Conservation (phyloP, 2,113 vertebrate genomes). For the Periophthalmus modestus region DNA sequence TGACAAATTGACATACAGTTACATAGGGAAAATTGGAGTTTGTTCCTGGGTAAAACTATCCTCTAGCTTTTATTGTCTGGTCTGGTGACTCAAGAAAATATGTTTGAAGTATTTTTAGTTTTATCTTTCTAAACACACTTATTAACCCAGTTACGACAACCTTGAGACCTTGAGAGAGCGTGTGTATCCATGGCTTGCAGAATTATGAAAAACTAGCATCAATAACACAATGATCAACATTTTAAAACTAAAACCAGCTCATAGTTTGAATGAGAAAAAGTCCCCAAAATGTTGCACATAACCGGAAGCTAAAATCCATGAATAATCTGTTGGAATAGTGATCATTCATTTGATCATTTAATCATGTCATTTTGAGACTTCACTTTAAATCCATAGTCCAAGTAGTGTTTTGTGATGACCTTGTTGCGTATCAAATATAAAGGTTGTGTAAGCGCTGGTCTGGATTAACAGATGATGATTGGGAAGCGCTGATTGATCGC, state of each 20-base stretch:
- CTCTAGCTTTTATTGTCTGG: neutral
- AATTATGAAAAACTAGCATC: too few relatives aligned
- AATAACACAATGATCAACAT: too few relatives aligned
- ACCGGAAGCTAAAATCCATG: too few relatives aligned
- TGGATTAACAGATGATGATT: conserved; percentile 55
- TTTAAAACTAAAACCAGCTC: too few relatives aligned
- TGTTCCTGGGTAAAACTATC: neutral
- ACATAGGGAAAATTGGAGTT: too few relatives aligned
- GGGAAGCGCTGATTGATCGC: conserved; percentile 60
- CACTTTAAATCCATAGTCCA: neutral
- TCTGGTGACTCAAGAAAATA: too few relatives aligned
- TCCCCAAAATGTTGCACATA: too few relatives aligned
- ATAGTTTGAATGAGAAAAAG: too few relatives aligned
- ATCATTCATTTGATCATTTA: neutral
- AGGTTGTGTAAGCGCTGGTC: conserved; percentile 27
- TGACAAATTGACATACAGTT: neutral
- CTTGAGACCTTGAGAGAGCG: too few relatives aligned
- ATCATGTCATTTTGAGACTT: neutral
- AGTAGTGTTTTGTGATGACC: conserved; percentile 29
- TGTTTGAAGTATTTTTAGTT: neutral
- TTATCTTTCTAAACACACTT: neutral
- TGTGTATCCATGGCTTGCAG: too few relatives aligned
- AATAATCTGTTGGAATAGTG: neutral
- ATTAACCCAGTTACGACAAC: too few relatives aligned
- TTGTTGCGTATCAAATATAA: conserved; percentile 49